Evolutionary conservation across 2,113 vertebrate species (phyloP).

Genomic region (Engystomops pustulosus): DNA sequence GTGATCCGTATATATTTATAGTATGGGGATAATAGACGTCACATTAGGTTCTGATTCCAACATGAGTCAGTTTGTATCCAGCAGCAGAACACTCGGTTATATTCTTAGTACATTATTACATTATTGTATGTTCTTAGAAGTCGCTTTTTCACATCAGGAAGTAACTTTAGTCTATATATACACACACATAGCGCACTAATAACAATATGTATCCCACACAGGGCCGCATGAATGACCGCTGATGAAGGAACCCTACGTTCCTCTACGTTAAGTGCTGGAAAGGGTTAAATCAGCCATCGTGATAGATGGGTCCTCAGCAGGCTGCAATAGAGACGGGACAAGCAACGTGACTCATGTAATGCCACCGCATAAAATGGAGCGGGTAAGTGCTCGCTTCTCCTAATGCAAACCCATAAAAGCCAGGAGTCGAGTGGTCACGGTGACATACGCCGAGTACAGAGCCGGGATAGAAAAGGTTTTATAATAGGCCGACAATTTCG

Average conservation of each 20-base stretch:
- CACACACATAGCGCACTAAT: too few relatives aligned
- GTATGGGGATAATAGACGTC: not conserved
- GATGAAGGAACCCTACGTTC: not conserved
- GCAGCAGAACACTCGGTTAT: not conserved
- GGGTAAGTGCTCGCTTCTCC: not conserved
- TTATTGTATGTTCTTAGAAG: not conserved
- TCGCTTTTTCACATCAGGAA: not conserved
- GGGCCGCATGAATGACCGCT: not conserved
- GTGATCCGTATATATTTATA: not conserved
- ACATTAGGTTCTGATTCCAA: not conserved
- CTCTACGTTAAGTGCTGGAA: not conserved
- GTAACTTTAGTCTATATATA: too few relatives aligned
- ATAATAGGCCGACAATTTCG: not conserved
- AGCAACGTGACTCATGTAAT: not conserved
- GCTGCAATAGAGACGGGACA: not conserved
- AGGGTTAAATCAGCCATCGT: not conserved
- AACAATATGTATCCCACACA: not conserved
- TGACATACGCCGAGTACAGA: not conserved
- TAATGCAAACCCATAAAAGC: not conserved
- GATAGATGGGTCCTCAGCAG: constrained; percentile 21
- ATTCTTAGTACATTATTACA: not conserved
- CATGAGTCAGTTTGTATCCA: not conserved
- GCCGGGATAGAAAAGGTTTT: not conserved
- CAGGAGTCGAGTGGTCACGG: not conserved
- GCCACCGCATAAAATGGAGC: not conserved